phyloP scores from a whole-genome alignment of 1,140 invertebrate species.

The Zaprionus africanus region DNA sequence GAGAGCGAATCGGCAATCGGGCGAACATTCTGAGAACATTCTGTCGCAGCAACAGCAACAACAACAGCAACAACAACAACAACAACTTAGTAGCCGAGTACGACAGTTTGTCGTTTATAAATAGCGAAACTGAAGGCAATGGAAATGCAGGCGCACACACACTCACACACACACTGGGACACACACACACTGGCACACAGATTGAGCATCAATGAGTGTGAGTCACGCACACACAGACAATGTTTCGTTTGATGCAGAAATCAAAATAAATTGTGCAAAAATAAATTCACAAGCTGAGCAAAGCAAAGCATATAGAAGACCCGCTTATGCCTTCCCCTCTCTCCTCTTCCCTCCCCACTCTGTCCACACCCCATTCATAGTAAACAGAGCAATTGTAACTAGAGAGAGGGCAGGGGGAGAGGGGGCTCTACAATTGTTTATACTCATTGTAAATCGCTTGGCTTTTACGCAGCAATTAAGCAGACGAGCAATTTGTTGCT shows the following conservation, averaged over 20 bases:
- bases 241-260: conserved; percentile 13
- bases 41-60: conserved; percentile 11
- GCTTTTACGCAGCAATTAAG: conserved; percentile 7
- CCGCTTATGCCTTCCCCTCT: not conserved
- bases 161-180: conserved; percentile 31
- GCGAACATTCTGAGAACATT: conserved; percentile 28
- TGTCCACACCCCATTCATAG: conserved; percentile 14
- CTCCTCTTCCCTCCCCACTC: not conserved
- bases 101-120: conserved; percentile 59
- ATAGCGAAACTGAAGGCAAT: conserved; percentile 63
- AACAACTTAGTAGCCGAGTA: conserved; percentile 7
- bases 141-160: conserved; percentile 36
- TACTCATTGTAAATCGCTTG: not conserved
- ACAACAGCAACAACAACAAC: conserved; percentile 3
- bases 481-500: not conserved
- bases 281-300: conserved; percentile 8
- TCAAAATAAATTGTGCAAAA: conserved; percentile 42
- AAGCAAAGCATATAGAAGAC: conserved; percentile 20
- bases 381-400: conserved; percentile 65
- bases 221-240: conserved; percentile 19
- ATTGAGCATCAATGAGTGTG: conserved; percentile 34
- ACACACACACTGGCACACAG: conserved; percentile 34
- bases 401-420: not conserved
- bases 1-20: conserved; percentile 8
- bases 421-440: not conserved